Base-by-base conservation (phyloP, 1,140 invertebrate genomes). In the Gerris buenoi region DNA sequence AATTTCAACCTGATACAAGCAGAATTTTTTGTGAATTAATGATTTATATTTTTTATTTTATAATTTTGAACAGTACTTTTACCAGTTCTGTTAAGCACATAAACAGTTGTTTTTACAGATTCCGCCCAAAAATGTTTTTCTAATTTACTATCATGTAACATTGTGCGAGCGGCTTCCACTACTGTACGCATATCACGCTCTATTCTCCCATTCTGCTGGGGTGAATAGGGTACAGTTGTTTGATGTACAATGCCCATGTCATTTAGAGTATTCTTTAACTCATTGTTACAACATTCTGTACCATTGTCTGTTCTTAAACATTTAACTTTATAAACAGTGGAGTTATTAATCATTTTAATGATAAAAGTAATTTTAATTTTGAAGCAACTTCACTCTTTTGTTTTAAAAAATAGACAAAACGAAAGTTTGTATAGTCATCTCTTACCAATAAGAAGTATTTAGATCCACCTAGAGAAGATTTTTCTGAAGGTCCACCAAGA, bases 181-280 rank as follows among this genome's bases (percentile, higher is more conserved):
- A 76, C 28, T 14, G 73, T 76, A 46, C 76, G 29, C 65, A 77
- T 77, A 25, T 74, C 76, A 59, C 77, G 62, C 69, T 81, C 80
- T 22, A 75, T 73, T 25, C 70, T 70, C 5, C 79, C 79, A 71
- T 83, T 83, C 68, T 80, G 75, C 71, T 83, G 68, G 0, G 79
- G 77, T 2, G 75, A 78, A 68, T 81, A 81, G 1, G 74, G 61
- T 23, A 75, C 72, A n/a, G 73, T 74, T 3, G 64, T 74, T 70
- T 78, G 73, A 68, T 80, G 76, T 25, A 28, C 64, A 25, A 79
- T 77, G 27, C 70, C 72, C n/a, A 1, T 14, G 18, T 18, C 18
- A 5, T 46, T 18, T 46, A 46, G 18, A 46, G 18, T 10, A 10
- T 46, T 5, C 5, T 46, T 46, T 46, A 46, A 46, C 18, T 46